Conservation (phyloP, 2,113 vertebrate species). For the Sorex araneus region DNA sequence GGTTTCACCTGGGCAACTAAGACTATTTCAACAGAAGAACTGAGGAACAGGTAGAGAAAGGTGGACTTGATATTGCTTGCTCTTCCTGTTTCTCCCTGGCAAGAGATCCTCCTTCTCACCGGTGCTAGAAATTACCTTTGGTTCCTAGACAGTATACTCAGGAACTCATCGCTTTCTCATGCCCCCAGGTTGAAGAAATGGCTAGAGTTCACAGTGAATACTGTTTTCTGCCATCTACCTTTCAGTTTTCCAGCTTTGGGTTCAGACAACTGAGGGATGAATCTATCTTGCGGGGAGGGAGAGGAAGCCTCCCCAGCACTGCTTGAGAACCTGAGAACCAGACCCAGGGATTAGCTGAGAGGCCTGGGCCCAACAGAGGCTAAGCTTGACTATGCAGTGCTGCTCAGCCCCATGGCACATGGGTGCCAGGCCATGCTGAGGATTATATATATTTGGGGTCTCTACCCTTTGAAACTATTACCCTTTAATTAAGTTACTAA, state of each 20-base stretch:
- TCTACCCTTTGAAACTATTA: no score
- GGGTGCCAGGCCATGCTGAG: no score
- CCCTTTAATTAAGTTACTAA: not conserved
- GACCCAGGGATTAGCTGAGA: no score
- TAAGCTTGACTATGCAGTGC: not conserved
- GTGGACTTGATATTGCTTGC: accelerated
- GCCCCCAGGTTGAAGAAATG: not conserved
- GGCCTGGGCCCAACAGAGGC: no score
- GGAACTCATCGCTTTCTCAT: not conserved
- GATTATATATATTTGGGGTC: no score
- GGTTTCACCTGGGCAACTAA: not conserved
- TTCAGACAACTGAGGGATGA: not conserved
- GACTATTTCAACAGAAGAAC: slow-evolving; percentile 2
- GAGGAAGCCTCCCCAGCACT: no score
- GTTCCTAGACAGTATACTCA: no score
- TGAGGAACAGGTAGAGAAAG: not conserved
- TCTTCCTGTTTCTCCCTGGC: not conserved
- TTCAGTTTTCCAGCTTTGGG: not conserved
- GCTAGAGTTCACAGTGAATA: not conserved
- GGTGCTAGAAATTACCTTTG: no score
- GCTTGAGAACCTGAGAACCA: no score
- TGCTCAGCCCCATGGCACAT: not conserved
- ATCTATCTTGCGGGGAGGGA: not conserved
- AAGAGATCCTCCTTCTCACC: not conserved
- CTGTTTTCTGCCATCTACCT: not conserved